Conservation (phyloP, 2,888 invertebrate genomes). For the Andrena minutula region DNA sequence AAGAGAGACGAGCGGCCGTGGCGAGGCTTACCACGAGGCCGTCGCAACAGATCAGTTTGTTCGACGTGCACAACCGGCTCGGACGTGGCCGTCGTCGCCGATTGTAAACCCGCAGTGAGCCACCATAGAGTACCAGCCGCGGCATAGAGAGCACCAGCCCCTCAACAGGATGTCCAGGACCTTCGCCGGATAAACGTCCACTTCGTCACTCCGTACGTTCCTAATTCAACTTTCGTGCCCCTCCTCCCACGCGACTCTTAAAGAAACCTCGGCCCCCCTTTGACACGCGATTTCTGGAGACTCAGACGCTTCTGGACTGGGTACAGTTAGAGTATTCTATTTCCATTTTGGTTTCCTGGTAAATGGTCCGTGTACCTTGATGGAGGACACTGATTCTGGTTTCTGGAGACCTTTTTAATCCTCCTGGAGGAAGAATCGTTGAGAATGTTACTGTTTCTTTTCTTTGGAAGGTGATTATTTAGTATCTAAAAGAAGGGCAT, state of each 20-base stretch:
- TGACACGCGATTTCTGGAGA: no score
- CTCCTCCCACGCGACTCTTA: background rate
- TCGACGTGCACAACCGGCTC: constrained; percentile 72
- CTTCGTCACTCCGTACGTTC: constrained; percentile 38
- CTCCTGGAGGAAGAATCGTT: no score
- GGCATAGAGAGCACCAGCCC: constrained; percentile 5
- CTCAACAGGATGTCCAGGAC: constrained; percentile 28
- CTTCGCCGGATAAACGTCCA: constrained; percentile 37
- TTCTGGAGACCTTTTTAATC: no score
- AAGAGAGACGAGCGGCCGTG: constrained; percentile 74
- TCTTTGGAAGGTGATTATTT: no score
- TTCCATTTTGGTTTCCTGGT: no score
- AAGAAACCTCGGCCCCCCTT: background rate
- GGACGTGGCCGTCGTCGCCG: constrained; percentile 61
- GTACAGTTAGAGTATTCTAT: no score
- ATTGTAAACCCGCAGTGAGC: constrained; percentile 55
- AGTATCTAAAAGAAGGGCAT: no score
- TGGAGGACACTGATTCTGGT: no score
- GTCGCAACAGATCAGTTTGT: constrained; percentile 80
- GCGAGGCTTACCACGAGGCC: constrained; percentile 70
- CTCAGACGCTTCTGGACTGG: no score
- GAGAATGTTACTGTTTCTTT: no score
- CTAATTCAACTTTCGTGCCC: constrained; percentile 7
- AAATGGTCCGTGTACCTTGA: no score
- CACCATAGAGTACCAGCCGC: constrained; percentile 18